Conservation (phyloP, 92 coral and sea anemone genomes). For the Umimayanthus chanpuru region DNA sequence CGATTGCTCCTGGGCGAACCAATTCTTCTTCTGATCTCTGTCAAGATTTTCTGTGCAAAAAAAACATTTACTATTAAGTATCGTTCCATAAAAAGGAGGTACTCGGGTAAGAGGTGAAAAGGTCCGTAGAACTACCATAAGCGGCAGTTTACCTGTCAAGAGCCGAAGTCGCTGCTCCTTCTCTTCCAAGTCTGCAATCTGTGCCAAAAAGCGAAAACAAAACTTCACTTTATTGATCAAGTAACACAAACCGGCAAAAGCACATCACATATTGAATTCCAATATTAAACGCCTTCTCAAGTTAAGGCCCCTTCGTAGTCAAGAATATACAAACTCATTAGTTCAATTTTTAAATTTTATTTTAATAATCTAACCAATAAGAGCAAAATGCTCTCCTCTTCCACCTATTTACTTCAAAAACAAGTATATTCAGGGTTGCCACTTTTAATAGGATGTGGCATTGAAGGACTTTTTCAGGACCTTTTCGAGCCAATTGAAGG, state of each 20-base stretch:
- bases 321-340: too few species aligned
- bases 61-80: not conserved
- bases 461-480: too few species aligned
- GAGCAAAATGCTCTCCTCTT: too few species aligned
- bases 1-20: conserved; percentile 88
- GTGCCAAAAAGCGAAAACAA: not conserved
- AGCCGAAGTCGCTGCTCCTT: conserved; percentile 80
- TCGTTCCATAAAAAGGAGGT: not conserved
- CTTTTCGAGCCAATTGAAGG: too few species aligned
- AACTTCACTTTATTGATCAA: not conserved
- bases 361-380: too few species aligned
- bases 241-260: not conserved
- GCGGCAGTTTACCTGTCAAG: conserved; percentile 73
- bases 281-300: too few species aligned
- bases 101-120: not conserved
- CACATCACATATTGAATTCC: too few species aligned
- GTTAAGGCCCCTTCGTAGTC: too few species aligned
- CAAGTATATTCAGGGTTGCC: too few species aligned
- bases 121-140: not conserved
- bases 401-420: too few species aligned
- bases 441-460: too few species aligned
- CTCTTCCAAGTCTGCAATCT: conserved; percentile 95
- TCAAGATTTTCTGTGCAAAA: conserved; percentile 73
- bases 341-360: too few species aligned
- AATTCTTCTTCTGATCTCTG: conserved; percentile 91